Percentiles rank a stretch among this genome's conserved stretches.
Conservation (phyloP, 2,888 invertebrate genomes). For the Thumatha senex region DNA sequence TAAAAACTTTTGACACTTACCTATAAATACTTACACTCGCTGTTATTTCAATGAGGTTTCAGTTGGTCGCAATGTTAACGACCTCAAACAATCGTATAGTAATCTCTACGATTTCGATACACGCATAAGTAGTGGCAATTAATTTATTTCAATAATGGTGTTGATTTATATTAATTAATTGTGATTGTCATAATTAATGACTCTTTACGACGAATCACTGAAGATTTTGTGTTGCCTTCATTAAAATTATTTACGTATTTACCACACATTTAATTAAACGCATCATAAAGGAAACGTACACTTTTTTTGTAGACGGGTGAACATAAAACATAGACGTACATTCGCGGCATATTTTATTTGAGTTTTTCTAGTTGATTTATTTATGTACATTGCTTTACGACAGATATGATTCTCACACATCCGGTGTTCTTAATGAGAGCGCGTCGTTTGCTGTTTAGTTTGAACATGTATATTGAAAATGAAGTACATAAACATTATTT, state of each 20-base stretch:
- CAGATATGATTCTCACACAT: constrained; percentile 22
- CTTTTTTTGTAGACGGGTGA: constrained; percentile 15
- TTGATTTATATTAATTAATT: constrained; percentile 2
- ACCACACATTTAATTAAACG: constrained; percentile 15
- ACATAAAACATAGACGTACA: constrained; percentile 2
- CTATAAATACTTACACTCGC: constrained; percentile 23
- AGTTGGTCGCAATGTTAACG: constrained; percentile 46
- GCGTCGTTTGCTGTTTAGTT: constrained; percentile 12
- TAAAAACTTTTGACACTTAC: constrained; percentile 13
- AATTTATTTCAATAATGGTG: constrained; percentile 15
- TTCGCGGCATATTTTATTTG: no score
- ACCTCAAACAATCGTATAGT: constrained; percentile 48
- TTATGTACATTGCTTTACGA: constrained; percentile 13
- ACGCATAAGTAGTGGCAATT: constrained; percentile 39
- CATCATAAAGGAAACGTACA: constrained; percentile 17
- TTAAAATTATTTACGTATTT: constrained; percentile 20
- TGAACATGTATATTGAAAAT: background rate
- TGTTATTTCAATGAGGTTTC: constrained; percentile 45
- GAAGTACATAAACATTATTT: no score
- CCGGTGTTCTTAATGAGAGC: constrained; percentile 16
- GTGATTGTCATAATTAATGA: constrained; percentile 2
- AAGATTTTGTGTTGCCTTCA: constrained; percentile 17
- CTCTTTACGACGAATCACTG: background rate
- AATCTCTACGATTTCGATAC: constrained; percentile 48
- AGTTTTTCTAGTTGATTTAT: constrained; percentile 4